Percentiles rank a stretch among this genome's conserved stretches.
These are phyloP conservation scores for Fukomys damarensis DNA, from an alignment of 2,113 vertebrate species.

Conservation along the genomic window DNA sequence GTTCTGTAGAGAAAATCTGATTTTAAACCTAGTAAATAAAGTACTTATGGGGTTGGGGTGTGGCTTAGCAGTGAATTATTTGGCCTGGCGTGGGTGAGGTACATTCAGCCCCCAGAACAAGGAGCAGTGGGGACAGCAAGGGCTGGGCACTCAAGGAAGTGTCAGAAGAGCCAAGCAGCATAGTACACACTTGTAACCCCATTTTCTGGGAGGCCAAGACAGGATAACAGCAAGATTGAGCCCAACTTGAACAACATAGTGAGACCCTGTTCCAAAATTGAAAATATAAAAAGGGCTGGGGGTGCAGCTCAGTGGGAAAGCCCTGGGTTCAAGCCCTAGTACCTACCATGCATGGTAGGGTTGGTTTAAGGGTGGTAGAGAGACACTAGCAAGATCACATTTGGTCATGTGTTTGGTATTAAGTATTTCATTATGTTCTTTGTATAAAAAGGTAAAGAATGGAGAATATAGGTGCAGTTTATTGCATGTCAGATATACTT, in stretches of 20 bases:
- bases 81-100: background rate
- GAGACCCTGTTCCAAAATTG: background rate
- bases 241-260: background rate
- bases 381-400: background rate
- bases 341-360: background rate
- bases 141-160: background rate
- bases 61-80: background rate
- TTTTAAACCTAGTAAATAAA: slow-evolving; percentile 33
- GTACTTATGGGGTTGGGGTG: background rate
- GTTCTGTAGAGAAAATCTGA: background rate
- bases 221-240: background rate
- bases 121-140: too few species aligned
- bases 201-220: background rate
- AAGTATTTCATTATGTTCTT: background rate
- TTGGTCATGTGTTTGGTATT: background rate
- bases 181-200: background rate
- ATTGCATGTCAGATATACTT: background rate
- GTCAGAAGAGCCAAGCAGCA: background rate
- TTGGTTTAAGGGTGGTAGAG: background rate
- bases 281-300: background rate
- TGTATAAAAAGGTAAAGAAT: slow-evolving; percentile 25
- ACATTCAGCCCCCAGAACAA: background rate
- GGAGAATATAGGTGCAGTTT: background rate
- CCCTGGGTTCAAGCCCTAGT: background rate
- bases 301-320: background rate